Evolutionary conservation across 2,113 vertebrate genomes (phyloP).

Genomic region (Sturnira hondurensis): DNA sequence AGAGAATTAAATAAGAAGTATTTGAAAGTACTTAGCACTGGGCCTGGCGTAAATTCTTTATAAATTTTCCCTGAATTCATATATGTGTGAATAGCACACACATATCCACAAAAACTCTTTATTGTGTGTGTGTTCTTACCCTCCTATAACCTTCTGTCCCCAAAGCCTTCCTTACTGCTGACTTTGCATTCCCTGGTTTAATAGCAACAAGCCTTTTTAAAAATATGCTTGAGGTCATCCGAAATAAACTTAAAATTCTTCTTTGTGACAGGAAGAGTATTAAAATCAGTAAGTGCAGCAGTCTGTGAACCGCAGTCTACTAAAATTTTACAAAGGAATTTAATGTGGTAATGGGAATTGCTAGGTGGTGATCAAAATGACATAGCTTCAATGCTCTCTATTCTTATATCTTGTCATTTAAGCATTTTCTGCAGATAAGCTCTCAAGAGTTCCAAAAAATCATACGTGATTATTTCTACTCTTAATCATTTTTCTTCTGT

Average conservation of each 20-base stretch:
- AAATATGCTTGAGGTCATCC: not conserved
- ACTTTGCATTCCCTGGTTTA: not conserved
- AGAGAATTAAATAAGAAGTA: not conserved
- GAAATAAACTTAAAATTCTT: slow-evolving; percentile 32
- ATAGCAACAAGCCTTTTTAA: not conserved
- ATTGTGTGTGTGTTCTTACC: not conserved
- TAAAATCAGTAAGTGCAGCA: slow-evolving; percentile 10
- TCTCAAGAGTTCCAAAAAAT: slow-evolving; percentile 40
- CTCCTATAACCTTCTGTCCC: not conserved
- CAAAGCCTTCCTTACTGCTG: not conserved
- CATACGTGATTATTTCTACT: not conserved
- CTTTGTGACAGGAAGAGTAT: not conserved
- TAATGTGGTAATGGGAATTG: slow-evolving; percentile 7
- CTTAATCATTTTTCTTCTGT: not conserved
- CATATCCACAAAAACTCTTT: not conserved
- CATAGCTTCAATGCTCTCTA: not conserved
- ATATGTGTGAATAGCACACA: not conserved
- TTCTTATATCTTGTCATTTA: not conserved
- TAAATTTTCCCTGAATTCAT: not conserved
- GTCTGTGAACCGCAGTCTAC: not conserved
- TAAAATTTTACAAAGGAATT: slow-evolving; percentile 21
- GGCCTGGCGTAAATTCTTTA: not conserved
- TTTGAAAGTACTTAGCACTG: not conserved
- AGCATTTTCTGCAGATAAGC: not conserved
- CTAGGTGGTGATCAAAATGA: slow-evolving; percentile 36